A percentile compares a stretch with the other conserved stretches of the same genome.
phyloP scores from a whole-genome alignment of 2,113 vertebrate species.

The Etheostoma spectabile region DNA sequence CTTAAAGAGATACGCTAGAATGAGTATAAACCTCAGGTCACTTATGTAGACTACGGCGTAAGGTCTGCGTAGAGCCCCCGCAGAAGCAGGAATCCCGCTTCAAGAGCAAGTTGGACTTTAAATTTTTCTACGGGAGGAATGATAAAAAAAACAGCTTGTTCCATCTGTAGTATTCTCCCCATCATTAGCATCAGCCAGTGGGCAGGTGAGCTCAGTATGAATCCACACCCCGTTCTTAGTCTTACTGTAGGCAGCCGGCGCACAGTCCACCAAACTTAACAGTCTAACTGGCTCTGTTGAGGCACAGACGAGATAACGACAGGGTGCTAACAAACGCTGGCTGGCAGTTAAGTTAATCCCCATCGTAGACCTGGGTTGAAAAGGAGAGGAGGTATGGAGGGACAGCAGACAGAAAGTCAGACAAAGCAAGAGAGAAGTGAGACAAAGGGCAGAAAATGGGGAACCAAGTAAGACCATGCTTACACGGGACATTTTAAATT shows the following conservation, averaged over 20 bases:
- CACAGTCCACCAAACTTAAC: neutral
- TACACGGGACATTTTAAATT: neutral
- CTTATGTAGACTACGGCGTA: too few species aligned
- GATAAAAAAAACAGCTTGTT: slow-evolving; percentile 33
- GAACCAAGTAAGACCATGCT: neutral
- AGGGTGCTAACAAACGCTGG: slow-evolving; percentile 67
- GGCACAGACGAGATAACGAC: slow-evolving; percentile 64
- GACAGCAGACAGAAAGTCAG: slow-evolving; percentile 24
- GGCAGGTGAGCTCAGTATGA: neutral
- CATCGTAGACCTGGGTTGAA: slow-evolving; percentile 64
- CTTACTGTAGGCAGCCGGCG: neutral
- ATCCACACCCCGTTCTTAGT: slow-evolving; percentile 1
- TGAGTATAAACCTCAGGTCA: too few species aligned
- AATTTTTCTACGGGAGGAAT: neutral
- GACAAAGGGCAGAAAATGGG: neutral
- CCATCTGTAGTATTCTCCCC: slow-evolving; percentile 16
- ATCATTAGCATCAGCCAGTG: slow-evolving; percentile 33
- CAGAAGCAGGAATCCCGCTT: too few species aligned
- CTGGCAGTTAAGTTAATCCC: slow-evolving; percentile 68
- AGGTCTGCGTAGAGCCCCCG: too few species aligned
- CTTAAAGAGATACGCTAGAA: too few species aligned
- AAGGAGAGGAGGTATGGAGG: slow-evolving; percentile 33
- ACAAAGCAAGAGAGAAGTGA: neutral
- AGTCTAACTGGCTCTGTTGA: slow-evolving; percentile 27
- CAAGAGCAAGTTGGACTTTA: neutral